Conservation (phyloP, 2,113 vertebrate genomes). For the Bubo blakistoni region DNA sequence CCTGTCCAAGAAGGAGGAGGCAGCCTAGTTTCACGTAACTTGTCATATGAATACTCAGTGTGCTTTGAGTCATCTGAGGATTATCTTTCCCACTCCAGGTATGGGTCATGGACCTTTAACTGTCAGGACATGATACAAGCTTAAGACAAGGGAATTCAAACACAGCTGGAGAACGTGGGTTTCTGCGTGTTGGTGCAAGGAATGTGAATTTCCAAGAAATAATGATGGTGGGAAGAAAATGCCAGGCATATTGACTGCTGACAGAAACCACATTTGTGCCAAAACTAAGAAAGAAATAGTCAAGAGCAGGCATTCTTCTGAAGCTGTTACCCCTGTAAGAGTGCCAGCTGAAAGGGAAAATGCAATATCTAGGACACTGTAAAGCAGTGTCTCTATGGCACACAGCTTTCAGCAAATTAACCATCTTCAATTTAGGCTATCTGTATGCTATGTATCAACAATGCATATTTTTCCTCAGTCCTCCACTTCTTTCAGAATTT, state of each 20-base stretch:
- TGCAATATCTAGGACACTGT: background rate
- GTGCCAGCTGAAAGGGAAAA: conserved; percentile 3
- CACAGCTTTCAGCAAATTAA: background rate
- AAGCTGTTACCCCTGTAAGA: background rate
- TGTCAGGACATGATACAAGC: background rate
- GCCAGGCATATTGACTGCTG: background rate
- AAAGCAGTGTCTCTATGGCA: background rate
- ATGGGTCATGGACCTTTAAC: background rate
- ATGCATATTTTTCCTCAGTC: background rate
- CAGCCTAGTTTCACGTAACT: background rate
- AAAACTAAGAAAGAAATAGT: conserved; percentile 3
- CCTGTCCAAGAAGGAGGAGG: background rate
- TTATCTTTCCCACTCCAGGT: background rate
- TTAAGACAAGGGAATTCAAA: conserved; percentile 27
- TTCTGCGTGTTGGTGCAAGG: conserved; percentile 25
- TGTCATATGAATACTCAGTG: background rate
- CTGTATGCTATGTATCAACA: background rate
- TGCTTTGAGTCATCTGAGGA: background rate
- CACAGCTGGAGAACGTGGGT: conserved; percentile 21
- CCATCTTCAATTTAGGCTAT: background rate
- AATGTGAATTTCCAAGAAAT: conserved; percentile 55
- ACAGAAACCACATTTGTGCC: background rate
- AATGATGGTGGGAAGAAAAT: conserved; percentile 29
- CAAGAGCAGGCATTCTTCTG: background rate
- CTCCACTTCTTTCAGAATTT: background rate